Percentiles rank a stretch among this genome's conserved stretches.
phyloP scores from a whole-genome alignment of 2,113 vertebrate genomes.

The Pseudonaja textilis region DNA sequence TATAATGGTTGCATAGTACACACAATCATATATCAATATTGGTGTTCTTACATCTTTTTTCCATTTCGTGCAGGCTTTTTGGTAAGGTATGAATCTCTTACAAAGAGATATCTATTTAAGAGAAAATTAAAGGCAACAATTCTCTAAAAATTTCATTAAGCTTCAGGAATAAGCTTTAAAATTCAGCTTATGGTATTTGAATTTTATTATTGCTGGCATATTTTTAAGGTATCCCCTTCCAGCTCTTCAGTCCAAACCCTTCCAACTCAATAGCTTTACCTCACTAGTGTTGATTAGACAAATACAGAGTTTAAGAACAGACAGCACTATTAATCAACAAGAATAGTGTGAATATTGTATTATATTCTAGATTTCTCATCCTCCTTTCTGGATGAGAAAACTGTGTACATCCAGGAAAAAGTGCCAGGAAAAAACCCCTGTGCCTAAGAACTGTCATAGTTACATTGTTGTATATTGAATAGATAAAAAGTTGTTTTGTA shows the following conservation, averaged over 20 bases:
- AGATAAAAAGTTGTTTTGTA: constrained; percentile 55
- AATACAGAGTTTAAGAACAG: constrained; percentile 61
- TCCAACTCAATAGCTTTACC: constrained; percentile 56
- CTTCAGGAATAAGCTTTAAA: not conserved
- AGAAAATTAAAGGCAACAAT: not conserved
- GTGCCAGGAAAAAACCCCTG: constrained; percentile 43
- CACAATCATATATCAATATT: not conserved
- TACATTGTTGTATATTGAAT: constrained; percentile 66
- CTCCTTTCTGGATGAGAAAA: constrained; percentile 74
- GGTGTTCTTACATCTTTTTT: not conserved
- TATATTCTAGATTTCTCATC: constrained; percentile 56
- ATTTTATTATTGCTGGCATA: constrained; percentile 47
- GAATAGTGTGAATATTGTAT: constrained; percentile 53
- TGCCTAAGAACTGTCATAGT: constrained; percentile 78
- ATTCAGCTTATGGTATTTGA: constrained; percentile 24
- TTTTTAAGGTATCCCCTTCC: constrained; percentile 48
- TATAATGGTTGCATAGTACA: not conserved
- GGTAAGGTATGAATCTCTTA: not conserved
- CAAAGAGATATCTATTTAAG: not conserved
- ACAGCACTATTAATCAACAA: constrained; percentile 53
- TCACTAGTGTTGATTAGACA: constrained; percentile 69
- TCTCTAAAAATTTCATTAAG: not conserved
- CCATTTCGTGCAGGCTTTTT: not conserved
- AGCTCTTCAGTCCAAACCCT: constrained; percentile 44
- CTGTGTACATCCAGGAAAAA: constrained; percentile 68